phyloP scores from a whole-genome alignment of 2,797 vertebrate genomes.

The Cyprinodon diabolis region DNA sequence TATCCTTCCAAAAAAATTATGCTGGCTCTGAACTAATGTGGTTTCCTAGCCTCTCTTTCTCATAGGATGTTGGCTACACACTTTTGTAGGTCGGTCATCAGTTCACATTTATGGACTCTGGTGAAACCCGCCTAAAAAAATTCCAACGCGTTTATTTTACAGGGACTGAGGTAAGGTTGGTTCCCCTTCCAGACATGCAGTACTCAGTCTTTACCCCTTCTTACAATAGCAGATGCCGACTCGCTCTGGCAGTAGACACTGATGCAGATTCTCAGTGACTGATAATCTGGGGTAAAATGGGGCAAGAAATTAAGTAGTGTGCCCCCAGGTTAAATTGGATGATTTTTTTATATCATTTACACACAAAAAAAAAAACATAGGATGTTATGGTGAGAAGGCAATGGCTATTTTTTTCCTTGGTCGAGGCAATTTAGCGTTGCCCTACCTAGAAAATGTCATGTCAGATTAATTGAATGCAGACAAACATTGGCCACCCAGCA shows the following conservation, averaged over 20 bases:
- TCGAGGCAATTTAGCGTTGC: background rate
- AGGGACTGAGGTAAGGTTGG: background rate
- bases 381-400: background rate
- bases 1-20: too few species aligned
- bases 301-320: background rate
- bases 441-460: slow-evolving; percentile 19
- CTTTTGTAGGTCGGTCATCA: too few species aligned
- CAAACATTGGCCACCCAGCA: slow-evolving; percentile 17
- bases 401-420: slow-evolving; percentile 3
- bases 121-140: too few species aligned
- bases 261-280: too few species aligned
- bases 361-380: background rate
- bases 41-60: too few species aligned
- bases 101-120: too few species aligned
- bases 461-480: slow-evolving; percentile 23
- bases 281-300: background rate
- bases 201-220: too few species aligned
- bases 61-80: too few species aligned
- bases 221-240: too few species aligned
- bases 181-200: background rate
- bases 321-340: background rate
- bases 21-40: too few species aligned
- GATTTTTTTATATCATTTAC: background rate
- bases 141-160: background rate
- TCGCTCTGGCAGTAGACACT: too few species aligned